These are phyloP conservation scores for Scytalopus superciliaris DNA, from an alignment of 2,113 vertebrate species.

Conservation along the genomic window DNA sequence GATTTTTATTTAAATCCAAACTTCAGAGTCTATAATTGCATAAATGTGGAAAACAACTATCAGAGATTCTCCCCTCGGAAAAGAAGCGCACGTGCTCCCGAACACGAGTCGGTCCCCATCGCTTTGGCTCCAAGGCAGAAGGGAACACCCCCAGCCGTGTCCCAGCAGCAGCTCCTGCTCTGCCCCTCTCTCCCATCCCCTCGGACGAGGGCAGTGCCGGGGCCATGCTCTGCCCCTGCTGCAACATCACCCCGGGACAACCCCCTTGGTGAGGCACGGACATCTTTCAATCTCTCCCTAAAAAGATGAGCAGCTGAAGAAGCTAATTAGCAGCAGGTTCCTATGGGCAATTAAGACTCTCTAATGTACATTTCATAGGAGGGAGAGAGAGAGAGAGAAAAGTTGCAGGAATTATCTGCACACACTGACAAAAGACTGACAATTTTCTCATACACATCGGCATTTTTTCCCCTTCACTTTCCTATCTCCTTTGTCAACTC, in stretches of 20 bases:
- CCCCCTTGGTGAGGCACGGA: background rate
- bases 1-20: background rate
- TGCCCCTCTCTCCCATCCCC: fast-evolving
- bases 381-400: background rate
- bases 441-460: background rate
- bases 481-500: background rate
- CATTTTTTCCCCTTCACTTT: background rate
- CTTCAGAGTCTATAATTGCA: background rate
- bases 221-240: background rate
- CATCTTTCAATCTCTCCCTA: background rate
- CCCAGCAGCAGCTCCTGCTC: background rate
- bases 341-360: background rate
- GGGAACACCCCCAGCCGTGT: background rate
- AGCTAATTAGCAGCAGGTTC: background rate
- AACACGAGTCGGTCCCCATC: background rate
- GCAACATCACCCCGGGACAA: fast-evolving
- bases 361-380: background rate
- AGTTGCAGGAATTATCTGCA: background rate
- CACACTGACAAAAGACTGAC: background rate
- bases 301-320: background rate
- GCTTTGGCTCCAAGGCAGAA: background rate
- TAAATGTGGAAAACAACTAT: background rate
- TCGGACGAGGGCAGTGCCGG: fast-evolving
- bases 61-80: background rate
- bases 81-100: background rate